phyloP scores from a whole-genome alignment of 2,888 invertebrate species.

The Lasioglossum calceatum region DNA sequence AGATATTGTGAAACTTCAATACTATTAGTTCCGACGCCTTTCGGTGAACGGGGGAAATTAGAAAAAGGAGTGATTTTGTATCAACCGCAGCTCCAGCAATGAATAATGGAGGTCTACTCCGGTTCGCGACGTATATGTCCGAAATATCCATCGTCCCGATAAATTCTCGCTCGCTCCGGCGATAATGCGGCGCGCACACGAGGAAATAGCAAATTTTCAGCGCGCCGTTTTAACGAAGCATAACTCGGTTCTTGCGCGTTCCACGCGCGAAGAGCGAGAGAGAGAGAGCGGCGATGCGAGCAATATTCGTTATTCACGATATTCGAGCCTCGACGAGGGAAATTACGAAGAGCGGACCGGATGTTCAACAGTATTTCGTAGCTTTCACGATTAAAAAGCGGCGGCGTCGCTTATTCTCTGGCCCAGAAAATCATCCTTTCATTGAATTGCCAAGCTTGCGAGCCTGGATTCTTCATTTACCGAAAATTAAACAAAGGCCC shows the following conservation, averaged over 20 bases:
- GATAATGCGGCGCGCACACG: constrained; percentile 3
- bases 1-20: no score
- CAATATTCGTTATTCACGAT: constrained; percentile 39
- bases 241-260: constrained; percentile 33
- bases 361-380: constrained; percentile 12
- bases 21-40: no score
- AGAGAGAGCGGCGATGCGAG: background rate
- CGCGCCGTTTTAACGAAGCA: constrained; percentile 43
- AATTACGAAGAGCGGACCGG: constrained; percentile 14
- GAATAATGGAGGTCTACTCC: background rate
- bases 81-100: background rate
- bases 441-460: constrained; percentile 27
- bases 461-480: constrained; percentile 30
- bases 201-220: constrained; percentile 22
- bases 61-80: background rate
- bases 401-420: background rate
- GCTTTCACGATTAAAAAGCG: constrained; percentile 25
- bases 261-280: no score
- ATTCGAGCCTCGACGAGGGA: constrained; percentile 24
- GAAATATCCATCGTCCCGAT: background rate
- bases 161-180: constrained; percentile 28
- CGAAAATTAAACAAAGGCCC: constrained; percentile 31
- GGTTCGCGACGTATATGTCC: constrained; percentile 4
- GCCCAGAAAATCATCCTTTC: constrained; percentile 34
- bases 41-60: no score